Evolutionary conservation across 1,140 invertebrate species (phyloP).

Genomic region (Hylaeus anthracinus): DNA sequence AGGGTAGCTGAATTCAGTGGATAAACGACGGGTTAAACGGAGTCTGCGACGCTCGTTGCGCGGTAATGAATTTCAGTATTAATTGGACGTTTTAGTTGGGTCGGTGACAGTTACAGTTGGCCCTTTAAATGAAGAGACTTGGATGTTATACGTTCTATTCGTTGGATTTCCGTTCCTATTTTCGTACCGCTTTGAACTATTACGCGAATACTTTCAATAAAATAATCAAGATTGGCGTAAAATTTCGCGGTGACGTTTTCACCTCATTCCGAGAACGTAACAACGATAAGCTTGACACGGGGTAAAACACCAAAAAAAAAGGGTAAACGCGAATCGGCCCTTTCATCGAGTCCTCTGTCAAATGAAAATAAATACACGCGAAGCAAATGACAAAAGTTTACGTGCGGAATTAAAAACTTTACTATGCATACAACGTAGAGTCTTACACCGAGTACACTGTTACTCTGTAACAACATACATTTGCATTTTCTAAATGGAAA

Average conservation of each 20-base stretch:
- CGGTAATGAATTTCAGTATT: slow-evolving; percentile 23
- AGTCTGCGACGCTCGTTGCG: slow-evolving; percentile 22
- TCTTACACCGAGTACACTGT: too few relatives aligned
- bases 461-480: too few relatives aligned
- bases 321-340: not conserved
- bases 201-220: not conserved
- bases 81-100: slow-evolving; percentile 22
- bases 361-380: too few relatives aligned
- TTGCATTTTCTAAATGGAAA: not conserved
- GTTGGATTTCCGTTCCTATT: not conserved
- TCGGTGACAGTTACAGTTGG: not conserved
- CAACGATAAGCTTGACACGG: too few relatives aligned
- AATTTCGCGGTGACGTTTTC: not conserved
- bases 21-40: slow-evolving; percentile 20
- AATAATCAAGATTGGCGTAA: not conserved
- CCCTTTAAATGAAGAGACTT: slow-evolving; percentile 5
- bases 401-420: too few relatives aligned
- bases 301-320: not conserved
- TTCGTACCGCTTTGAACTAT: not conserved
- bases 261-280: too few relatives aligned
- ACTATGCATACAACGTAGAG: too few relatives aligned
- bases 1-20: slow-evolving; percentile 5
- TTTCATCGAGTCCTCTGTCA: too few relatives aligned
- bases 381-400: too few relatives aligned
- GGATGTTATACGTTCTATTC: not conserved